Evolutionary conservation across 2,797 vertebrate genomes (phyloP), one percentile per base, ranked within the genome.

Genomic region (Paratrypauchen microcephalus): DNA sequence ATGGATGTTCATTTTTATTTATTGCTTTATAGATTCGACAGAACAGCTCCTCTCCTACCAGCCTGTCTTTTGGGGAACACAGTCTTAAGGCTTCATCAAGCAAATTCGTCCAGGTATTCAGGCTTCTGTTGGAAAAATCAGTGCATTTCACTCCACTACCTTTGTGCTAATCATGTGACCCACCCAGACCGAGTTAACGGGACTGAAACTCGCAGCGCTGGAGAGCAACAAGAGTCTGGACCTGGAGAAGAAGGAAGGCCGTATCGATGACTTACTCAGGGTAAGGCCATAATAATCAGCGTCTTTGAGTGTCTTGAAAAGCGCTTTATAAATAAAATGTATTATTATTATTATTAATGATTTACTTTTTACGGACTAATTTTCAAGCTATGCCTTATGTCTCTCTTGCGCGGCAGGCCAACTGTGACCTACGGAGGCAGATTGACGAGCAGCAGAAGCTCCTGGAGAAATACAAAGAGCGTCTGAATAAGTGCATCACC

Each of bases 221-320:
- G 98, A 99, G 94, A 99, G 94, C 95, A 99, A 98, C 95, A 99
- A 99, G 93, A 98, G 96, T 91, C 94, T 98, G 88, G 98, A 99
- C 89, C 91, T 99, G 92, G 98, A 99, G 91, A 99, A 99, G 89
- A 99, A 99, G 84, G 98, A 99, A 91, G 98, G 98, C 72, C 94
- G 97, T 82, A 99, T 99, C 92, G 98, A 99, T 84, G 98, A 99
- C 91, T 94, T 99, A 92, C 96, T 99, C 93, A 97, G 98, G 96
- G 98, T 99, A 90, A 94, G 96, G 76, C 45, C 36, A 52, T 19
- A 0, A n/a, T 30, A 12, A 2, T 45, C n/a, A n/a, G n/a, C n/a
- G n/a, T n/a, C n/a, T n/a, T n/a, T n/a, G n/a, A n/a, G n/a, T n/a
- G n/a, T n/a, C n/a, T n/a, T n/a, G n/a, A n/a, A n/a, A n/a, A n/a